Evolutionary conservation across 2,888 invertebrate genomes (phyloP).

Genomic region (Lysandra coridon): DNA sequence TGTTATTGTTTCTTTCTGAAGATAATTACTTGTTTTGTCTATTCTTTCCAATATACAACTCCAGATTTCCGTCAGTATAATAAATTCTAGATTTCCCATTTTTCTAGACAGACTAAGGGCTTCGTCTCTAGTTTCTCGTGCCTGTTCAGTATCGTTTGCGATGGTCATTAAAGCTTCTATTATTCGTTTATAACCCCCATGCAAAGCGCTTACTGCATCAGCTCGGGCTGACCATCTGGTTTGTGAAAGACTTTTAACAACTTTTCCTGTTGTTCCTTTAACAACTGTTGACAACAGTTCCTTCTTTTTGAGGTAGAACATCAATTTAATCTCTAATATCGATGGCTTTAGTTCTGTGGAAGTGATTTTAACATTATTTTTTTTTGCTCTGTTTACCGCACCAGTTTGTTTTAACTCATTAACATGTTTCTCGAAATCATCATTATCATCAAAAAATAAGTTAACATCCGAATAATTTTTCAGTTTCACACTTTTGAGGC

Average conservation of each 20-base stretch:
- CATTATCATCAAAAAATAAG: too few relatives aligned
- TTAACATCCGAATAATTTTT: too few relatives aligned
- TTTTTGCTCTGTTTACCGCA: too few relatives aligned
- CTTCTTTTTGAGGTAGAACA: too few relatives aligned
- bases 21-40: conserved; percentile 42
- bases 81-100: conserved; percentile 42
- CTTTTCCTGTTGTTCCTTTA: conserved; percentile 42
- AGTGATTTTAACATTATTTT: too few relatives aligned
- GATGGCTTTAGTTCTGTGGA: too few relatives aligned
- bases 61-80: conserved; percentile 44
- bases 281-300: not conserved
- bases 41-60: conserved; percentile 42
- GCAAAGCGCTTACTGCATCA: conserved; percentile 44
- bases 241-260: conserved; percentile 42
- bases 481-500: too few relatives aligned
- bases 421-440: too few relatives aligned
- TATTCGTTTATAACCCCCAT: conserved; percentile 43
- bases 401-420: too few relatives aligned
- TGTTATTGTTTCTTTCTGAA: conserved; percentile 42
- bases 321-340: too few relatives aligned
- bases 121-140: conserved; percentile 44
- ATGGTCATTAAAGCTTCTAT: conserved; percentile 43
- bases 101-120: conserved; percentile 40
- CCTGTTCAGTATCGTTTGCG: conserved; percentile 43
- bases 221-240: conserved; percentile 48